Base-by-base conservation (phyloP, 2,797 vertebrate species). In the Gymnodraco acuticeps region DNA sequence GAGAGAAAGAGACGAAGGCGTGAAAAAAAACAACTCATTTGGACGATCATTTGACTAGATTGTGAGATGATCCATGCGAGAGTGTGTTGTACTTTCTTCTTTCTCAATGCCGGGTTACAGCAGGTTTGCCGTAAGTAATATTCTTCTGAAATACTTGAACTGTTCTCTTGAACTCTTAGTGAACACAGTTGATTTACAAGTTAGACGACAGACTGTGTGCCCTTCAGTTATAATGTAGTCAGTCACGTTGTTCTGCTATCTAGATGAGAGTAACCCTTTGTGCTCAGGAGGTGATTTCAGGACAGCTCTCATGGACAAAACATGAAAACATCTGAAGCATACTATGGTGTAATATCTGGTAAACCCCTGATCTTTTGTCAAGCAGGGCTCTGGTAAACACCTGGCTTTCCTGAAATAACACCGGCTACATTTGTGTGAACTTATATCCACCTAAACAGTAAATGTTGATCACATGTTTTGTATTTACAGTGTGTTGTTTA, bases 101-200 rank as follows among this genome's bases (percentile, higher is more conserved):
- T 51, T 69, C 54, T 56, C 55, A 5, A 91, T 92, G 90, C 88
- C 88, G 13, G 84, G 89, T 31, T 90, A 88, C 86, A 88, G 82
- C 85, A 79, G 81, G 16, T 84, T 78, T 77, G 85, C 75, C 31
- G 92, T 93, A 90, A 94, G 93, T 92, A 14, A 5, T 10, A n/a
- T 62, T 78, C n/a, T 54, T 74, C 82, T 81, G 74, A 55, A 62
- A 12, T 46, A 2, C 4, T 33, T 33, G 5, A 56, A 58, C 56
- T 15, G 51, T 77, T 71, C 12, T 64, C 64, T 19, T 52, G 27
- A 50, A 27, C 27, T 27, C 27, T 27, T 5, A 5, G 27, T 5
- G 27, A 27, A 27, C 27, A 27, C 27, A 5, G 9, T 78, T 16
- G 53, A 41, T 23, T 67, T 65, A 75, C 42, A 20, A 41, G 42